These are phyloP conservation scores for Leptarthrus brevirostris DNA, from an alignment of 2,888 invertebrate species.

Conservation along the genomic window DNA sequence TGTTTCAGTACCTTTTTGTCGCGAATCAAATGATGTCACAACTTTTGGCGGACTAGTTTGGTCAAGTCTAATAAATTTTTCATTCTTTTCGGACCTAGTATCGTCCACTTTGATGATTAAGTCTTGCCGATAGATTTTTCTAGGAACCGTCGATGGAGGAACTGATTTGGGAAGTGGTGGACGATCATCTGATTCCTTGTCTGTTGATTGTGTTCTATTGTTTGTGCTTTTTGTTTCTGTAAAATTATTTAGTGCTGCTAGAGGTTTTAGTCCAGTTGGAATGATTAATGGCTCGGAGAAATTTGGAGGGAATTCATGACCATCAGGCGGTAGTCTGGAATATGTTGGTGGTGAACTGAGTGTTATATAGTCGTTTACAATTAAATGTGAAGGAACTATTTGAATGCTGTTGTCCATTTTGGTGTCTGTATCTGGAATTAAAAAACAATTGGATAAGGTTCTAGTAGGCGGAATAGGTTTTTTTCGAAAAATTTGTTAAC, in stretches of 20 bases:
- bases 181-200: constrained; percentile 55
- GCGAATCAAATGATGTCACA: constrained; percentile 36
- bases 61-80: constrained; percentile 56
- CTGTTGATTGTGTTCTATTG: constrained; percentile 39
- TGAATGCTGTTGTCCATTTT: constrained; percentile 58
- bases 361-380: constrained; percentile 65
- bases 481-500: not conserved
- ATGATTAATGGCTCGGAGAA: constrained; percentile 65
- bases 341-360: constrained; percentile 65
- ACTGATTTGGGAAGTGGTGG: constrained; percentile 66
- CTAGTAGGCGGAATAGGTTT: not conserved
- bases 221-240: constrained; percentile 62
- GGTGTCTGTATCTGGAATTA: constrained; percentile 54
- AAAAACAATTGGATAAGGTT: not conserved
- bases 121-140: constrained; percentile 65
- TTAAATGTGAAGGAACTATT: constrained; percentile 60
- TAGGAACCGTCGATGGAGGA: constrained; percentile 64
- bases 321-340: constrained; percentile 67
- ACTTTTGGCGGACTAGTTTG: constrained; percentile 36
- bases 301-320: constrained; percentile 67
- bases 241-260: constrained; percentile 62
- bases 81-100: constrained; percentile 56
- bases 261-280: constrained; percentile 41
- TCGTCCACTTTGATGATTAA: constrained; percentile 65
- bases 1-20: constrained; percentile 29